Conservation (phyloP, 2,888 invertebrate genomes). For the Epistrophe grossulariae region DNA sequence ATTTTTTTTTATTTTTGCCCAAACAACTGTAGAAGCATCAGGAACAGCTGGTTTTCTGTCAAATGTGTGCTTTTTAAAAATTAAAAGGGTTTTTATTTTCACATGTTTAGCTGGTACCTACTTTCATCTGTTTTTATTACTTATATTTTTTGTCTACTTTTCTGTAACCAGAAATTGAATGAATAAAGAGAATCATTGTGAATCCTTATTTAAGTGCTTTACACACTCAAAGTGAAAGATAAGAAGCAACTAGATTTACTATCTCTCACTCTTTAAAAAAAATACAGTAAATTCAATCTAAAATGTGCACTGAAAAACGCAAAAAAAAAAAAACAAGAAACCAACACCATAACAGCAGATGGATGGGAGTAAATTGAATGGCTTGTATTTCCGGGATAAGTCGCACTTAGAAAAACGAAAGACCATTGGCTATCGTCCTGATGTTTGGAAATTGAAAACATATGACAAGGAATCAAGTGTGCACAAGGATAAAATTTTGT, state of each 20-base stretch:
- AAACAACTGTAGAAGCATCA: neutral
- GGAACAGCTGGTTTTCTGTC: slow-evolving; percentile 43
- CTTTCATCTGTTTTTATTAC: neutral
- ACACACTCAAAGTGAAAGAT: slow-evolving; percentile 60
- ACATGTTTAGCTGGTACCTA: slow-evolving; percentile 36
- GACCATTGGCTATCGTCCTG: slow-evolving; percentile 44
- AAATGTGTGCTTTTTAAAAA: slow-evolving; percentile 70
- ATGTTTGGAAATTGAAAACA: slow-evolving; percentile 60
- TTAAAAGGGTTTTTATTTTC: slow-evolving; percentile 72
- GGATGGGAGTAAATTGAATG: neutral
- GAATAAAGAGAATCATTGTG: slow-evolving; percentile 29
- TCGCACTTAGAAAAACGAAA: slow-evolving; percentile 41
- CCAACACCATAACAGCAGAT: slow-evolving; percentile 12
- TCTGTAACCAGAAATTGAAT: slow-evolving; percentile 59
- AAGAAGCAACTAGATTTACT: slow-evolving; percentile 43
- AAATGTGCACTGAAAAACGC: slow-evolving; percentile 19
- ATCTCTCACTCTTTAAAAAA: neutral
- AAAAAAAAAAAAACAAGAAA: neutral
- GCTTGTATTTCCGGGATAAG: slow-evolving; percentile 39
- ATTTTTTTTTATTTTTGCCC: neutral
- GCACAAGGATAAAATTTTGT: slow-evolving; percentile 6
- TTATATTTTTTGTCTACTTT: slow-evolving; percentile 1
- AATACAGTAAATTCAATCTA: slow-evolving; percentile 59
- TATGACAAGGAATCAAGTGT: slow-evolving; percentile 63
- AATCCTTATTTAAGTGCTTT: slow-evolving; percentile 69